These are phyloP conservation scores for Typhlichthys eigenmanni DNA, from an alignment of 2,797 vertebrate species.

Conservation along the genomic window DNA sequence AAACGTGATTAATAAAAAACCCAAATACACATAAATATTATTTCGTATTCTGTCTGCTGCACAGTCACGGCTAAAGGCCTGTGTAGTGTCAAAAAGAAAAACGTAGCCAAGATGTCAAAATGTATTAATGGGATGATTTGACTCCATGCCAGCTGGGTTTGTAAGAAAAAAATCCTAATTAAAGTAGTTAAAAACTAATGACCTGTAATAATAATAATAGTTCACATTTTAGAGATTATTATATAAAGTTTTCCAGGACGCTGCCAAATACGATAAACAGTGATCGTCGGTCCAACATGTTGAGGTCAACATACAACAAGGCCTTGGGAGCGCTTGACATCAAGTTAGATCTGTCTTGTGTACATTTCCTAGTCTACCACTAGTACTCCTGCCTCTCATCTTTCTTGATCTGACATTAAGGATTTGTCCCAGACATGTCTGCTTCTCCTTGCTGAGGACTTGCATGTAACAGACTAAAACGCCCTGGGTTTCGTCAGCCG, in stretches of 20 bases:
- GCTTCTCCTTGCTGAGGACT: slow-evolving; percentile 33
- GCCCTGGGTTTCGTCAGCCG: slow-evolving; percentile 65
- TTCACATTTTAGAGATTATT: neutral
- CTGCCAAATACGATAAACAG: neutral
- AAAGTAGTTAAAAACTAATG: neutral
- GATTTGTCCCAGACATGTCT: slow-evolving; percentile 40
- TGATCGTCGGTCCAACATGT: neutral
- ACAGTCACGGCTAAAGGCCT: no score
- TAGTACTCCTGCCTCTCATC: slow-evolving; percentile 27
- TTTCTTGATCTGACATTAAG: slow-evolving; percentile 29
- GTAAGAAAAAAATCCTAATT: no score
- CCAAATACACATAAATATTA: no score
- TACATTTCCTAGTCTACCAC: slow-evolving; percentile 23
- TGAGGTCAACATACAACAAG: neutral
- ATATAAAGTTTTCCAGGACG: neutral
- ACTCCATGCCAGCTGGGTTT: neutral
- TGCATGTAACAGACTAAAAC: slow-evolving; percentile 22
- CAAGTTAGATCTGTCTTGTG: slow-evolving; percentile 7
- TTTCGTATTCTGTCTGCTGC: no score
- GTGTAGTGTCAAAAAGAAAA: neutral
- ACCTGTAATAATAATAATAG: neutral
- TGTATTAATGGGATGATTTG: neutral
- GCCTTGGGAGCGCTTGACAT: slow-evolving; percentile 7
- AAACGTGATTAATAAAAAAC: no score
- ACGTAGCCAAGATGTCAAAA: neutral